Evolutionary conservation across 2,888 invertebrate genomes (phyloP).

Genomic region (Habrosyne pyritoides): DNA sequence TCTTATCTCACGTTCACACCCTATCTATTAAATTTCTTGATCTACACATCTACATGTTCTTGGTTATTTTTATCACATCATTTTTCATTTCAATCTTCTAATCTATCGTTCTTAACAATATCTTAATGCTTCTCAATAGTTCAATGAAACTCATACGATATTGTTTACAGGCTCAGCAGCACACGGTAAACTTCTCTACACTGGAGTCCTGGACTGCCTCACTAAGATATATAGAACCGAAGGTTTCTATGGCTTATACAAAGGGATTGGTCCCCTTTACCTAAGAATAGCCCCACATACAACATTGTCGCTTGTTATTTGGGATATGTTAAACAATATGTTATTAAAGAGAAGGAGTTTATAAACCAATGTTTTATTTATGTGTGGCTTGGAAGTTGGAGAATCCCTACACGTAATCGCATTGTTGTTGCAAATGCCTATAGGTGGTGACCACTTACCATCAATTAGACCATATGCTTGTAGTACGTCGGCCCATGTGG

Average conservation of each 20-base stretch:
- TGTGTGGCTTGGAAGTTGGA: too few relatives aligned
- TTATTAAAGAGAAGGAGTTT: constrained; percentile 51
- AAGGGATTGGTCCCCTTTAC: constrained; percentile 90
- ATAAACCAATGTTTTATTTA: constrained; percentile 31
- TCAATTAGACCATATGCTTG: too few relatives aligned
- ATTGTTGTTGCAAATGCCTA: too few relatives aligned
- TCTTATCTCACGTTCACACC: too few relatives aligned
- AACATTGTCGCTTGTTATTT: constrained; percentile 89
- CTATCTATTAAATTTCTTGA: too few relatives aligned
- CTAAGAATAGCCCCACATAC: constrained; percentile 91
- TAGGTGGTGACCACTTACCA: too few relatives aligned
- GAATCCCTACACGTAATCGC: too few relatives aligned
- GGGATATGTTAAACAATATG: constrained; percentile 84
- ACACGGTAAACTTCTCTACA: constrained; percentile 87
- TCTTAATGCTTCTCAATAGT: too few relatives aligned
- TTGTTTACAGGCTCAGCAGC: constrained; percentile 82
- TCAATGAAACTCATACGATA: not conserved
- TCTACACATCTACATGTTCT: not conserved
- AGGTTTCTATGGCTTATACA: constrained; percentile 90
- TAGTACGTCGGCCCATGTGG: too few relatives aligned
- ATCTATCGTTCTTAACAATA: not conserved
- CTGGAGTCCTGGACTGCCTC: constrained; percentile 89
- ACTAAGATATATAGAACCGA: constrained; percentile 89
- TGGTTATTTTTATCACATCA: not conserved
- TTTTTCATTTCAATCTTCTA: not conserved